Percentiles rank a stretch among this genome's conserved stretches.
These are phyloP conservation scores for Zootermopsis nevadensis DNA, from an alignment of 2,888 invertebrate genomes.

Conservation along the genomic window DNA sequence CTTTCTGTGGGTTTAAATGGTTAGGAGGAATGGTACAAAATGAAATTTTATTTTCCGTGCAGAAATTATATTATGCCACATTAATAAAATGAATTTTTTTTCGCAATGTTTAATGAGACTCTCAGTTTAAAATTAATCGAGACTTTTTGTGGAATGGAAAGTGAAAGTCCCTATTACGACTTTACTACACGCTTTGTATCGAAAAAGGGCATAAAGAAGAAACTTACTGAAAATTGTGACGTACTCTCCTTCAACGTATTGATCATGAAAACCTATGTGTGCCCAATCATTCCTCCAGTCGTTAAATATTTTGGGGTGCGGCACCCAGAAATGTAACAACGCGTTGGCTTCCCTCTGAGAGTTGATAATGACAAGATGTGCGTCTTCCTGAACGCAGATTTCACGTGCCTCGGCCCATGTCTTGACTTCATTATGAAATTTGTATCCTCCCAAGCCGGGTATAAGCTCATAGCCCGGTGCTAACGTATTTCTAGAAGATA, in stretches of 20 bases:
- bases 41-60: no score
- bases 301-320: background rate
- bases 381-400: background rate
- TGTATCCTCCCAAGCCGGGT: background rate
- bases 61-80: no score
- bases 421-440: background rate
- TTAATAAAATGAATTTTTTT: no score
- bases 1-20: no score
- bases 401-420: background rate
- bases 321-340: background rate
- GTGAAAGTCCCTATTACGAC: no score
- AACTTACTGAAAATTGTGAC: constrained; percentile 24
- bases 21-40: no score
- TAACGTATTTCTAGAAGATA: no score
- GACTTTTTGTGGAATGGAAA: no score
- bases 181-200: no score
- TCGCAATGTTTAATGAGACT: no score
- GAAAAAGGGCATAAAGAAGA: no score
- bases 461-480: constrained; percentile 18
- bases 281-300: constrained; percentile 18
- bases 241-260: constrained; percentile 11
- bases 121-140: no score
- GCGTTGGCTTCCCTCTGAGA: background rate
- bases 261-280: constrained; percentile 13
- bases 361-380: constrained; percentile 12